Evolutionary conservation across 2,113 vertebrate genomes (phyloP).

Genomic region (Engraulis encrasicolus): DNA sequence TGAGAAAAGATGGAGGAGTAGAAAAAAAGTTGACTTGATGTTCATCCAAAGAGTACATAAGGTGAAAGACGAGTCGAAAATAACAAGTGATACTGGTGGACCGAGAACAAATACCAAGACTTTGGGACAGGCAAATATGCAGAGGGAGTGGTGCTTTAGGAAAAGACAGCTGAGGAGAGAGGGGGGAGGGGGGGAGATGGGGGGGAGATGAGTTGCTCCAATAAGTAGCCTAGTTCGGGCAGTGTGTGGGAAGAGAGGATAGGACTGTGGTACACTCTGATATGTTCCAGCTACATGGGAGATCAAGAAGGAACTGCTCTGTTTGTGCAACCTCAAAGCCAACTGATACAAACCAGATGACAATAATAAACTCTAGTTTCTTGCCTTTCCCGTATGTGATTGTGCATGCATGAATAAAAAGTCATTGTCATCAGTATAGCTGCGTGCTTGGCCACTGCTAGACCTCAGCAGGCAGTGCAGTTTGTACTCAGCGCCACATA

Average conservation of each 20-base stretch:
- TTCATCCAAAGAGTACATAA: slow-evolving; percentile 18
- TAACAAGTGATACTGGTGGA: not conserved
- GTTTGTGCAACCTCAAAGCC: not conserved
- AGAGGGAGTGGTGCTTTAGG: slow-evolving; percentile 3
- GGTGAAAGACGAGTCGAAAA: not conserved
- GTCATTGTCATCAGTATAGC: not conserved
- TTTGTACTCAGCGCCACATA: not conserved
- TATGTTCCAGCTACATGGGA: not conserved
- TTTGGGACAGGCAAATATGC: not conserved
- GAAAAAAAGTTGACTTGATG: slow-evolving; percentile 36
- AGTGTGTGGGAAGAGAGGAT: not conserved
- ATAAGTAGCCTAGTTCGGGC: not conserved
- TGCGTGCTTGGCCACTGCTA: not conserved
- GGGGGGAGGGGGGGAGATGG: not conserved
- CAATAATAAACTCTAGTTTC: not conserved
- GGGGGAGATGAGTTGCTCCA: not conserved
- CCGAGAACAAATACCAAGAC: slow-evolving; percentile 14
- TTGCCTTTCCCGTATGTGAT: not conserved
- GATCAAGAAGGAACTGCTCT: not conserved
- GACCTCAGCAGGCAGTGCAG: not conserved
- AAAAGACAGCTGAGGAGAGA: not conserved
- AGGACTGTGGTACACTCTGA: not conserved
- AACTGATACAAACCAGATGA: not conserved
- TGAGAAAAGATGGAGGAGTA: slow-evolving; percentile 13
- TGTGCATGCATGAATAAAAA: not conserved